Conservation (phyloP, 2,888 invertebrate species). For the Harpagoxenus sublaevis region DNA sequence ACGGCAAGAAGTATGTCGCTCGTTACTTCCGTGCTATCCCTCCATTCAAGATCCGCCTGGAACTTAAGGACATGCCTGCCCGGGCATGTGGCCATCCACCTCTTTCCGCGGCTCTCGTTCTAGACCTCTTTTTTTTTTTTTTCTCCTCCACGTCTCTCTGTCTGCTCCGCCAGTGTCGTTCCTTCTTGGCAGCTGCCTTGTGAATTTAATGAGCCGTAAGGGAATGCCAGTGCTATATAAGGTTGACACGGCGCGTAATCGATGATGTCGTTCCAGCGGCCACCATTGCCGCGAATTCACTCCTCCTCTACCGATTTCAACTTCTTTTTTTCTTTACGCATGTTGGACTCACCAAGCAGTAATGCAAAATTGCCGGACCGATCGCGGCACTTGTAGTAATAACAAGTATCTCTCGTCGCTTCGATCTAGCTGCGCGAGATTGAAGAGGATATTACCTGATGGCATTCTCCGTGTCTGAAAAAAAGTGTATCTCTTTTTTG, state of each 20-base stretch:
- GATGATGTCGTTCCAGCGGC: conserved; percentile 63
- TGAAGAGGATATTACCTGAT: neutral
- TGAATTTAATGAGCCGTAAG: conserved; percentile 71
- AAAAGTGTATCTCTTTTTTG: neutral
- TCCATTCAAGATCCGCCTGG: conserved; percentile 27
- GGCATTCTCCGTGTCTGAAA: neutral
- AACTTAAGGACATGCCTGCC: conserved; percentile 25
- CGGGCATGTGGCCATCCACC: conserved; percentile 7
- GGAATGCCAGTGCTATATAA: conserved; percentile 56
- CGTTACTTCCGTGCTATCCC: conserved; percentile 31
- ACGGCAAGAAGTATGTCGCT: conserved; percentile 35
- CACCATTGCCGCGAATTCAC: conserved; percentile 1
- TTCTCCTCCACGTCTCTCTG: neutral
- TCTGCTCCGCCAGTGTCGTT: conserved; percentile 50
- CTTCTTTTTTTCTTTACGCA: neutral
- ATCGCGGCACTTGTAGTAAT: conserved; percentile 9
- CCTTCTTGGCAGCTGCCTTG: conserved; percentile 69
- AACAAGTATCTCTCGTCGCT: neutral
- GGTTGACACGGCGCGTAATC: conserved; percentile 60
- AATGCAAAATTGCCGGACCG: neutral
- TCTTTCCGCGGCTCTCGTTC: conserved; percentile 17
- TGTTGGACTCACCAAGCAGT: neutral
- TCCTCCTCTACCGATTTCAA: conserved; percentile 3
- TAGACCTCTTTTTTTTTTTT: conserved; percentile 24
- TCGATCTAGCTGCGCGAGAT: neutral